Percentiles rank a stretch among this genome's conserved stretches.
Evolutionary conservation across 2,113 vertebrate genomes (phyloP).

Genomic region (Herpetotheres cachinnans): DNA sequence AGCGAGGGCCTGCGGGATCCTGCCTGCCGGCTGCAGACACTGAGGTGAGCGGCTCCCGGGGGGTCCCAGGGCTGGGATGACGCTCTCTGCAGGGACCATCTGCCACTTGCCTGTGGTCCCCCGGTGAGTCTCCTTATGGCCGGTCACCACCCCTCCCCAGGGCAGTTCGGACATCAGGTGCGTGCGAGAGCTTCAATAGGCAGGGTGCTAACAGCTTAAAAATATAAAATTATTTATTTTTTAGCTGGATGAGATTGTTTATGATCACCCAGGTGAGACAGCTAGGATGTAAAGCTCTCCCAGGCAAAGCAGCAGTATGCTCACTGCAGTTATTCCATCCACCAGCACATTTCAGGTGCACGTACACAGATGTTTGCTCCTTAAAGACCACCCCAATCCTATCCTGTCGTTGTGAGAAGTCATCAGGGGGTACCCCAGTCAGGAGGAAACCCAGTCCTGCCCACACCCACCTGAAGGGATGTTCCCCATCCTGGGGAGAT

Average conservation of each 20-base stretch:
- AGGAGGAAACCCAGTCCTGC: neutral
- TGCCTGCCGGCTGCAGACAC: neutral
- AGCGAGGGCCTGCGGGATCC: neutral
- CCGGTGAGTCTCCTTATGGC: neutral
- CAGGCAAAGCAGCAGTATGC: neutral
- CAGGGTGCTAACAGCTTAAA: neutral
- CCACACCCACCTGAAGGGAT: neutral
- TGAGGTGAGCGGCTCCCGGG: neutral
- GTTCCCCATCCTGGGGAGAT: neutral
- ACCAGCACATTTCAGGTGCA: neutral
- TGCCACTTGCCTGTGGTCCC: neutral
- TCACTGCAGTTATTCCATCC: neutral
- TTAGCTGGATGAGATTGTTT: neutral
- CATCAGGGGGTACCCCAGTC: neutral
- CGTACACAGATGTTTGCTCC: neutral
- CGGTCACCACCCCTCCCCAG: neutral
- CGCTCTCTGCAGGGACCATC: neutral
- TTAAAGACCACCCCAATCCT: neutral
- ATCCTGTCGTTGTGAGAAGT: neutral
- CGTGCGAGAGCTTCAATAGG: too few relatives aligned
- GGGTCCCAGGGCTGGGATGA: neutral
- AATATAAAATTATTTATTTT: neutral
- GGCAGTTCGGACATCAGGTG: too few relatives aligned
- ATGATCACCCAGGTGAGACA: too few relatives aligned
- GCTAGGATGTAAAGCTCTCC: neutral